A percentile compares a stretch with the other conserved stretches of the same genome.
Evolutionary conservation across 2,888 invertebrate species (phyloP).

Genomic region (Lymantria monacha): DNA sequence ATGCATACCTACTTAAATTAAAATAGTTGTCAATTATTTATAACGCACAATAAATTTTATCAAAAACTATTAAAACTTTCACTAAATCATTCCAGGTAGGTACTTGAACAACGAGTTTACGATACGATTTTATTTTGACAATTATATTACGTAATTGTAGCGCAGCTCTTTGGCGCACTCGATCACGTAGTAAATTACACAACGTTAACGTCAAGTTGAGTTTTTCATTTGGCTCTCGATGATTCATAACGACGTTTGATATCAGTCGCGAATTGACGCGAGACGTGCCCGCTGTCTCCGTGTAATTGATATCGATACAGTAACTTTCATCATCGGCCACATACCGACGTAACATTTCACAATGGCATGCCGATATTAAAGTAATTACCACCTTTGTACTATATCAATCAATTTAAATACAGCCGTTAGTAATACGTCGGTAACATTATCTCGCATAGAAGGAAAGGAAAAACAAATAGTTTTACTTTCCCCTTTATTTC

Average conservation of each 20-base stretch:
- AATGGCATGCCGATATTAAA: slow-evolving; percentile 55
- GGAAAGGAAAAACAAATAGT: slow-evolving; percentile 75
- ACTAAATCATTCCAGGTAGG: slow-evolving; percentile 52
- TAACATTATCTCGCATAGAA: slow-evolving; percentile 51
- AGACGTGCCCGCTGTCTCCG: slow-evolving; percentile 49
- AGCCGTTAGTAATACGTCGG: slow-evolving; percentile 41
- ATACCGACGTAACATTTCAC: slow-evolving; percentile 52
- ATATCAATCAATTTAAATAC: slow-evolving; percentile 23
- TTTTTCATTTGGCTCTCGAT: slow-evolving; percentile 61
- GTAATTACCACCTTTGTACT: slow-evolving; percentile 44
- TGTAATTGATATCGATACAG: slow-evolving; percentile 58
- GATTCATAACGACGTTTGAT: slow-evolving; percentile 55
- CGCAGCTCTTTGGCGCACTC: slow-evolving; percentile 59
- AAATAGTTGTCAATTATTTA: neutral
- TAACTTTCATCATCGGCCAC: slow-evolving; percentile 65
- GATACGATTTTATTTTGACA: slow-evolving; percentile 70
- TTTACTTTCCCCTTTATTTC: slow-evolving; percentile 78
- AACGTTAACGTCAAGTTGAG: slow-evolving; percentile 63
- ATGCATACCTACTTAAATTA: too few relatives aligned
- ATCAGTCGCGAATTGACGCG: slow-evolving; percentile 27
- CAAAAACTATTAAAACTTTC: slow-evolving; percentile 55
- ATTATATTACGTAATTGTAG: slow-evolving; percentile 72
- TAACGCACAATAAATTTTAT: slow-evolving; percentile 27
- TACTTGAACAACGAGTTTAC: slow-evolving; percentile 50
- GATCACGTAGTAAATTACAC: slow-evolving; percentile 77